Evolutionary conservation across 1,140 invertebrate genomes (phyloP), one percentile per base, ranked within the genome.

Genomic region (Drosophila lowei): DNA sequence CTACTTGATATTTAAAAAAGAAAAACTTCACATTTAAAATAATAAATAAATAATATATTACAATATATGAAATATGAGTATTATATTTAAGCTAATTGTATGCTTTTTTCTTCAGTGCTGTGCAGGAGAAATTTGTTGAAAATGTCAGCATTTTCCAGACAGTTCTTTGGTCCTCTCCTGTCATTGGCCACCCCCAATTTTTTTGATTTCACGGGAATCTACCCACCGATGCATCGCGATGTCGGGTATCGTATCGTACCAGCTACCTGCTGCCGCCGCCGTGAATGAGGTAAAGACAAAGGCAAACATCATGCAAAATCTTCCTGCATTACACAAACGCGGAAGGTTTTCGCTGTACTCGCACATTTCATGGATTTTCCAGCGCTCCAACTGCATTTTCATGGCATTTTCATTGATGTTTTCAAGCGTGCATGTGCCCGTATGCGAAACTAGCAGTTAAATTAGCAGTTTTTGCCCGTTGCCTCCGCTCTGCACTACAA

Each of bases 261-360:
- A 38, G 34, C 34, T 13, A 13, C 34, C 34, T 13, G 34, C 11
- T 38, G 34, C 30, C 30, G 9, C 30, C 11, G 34, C 34, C 4
- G 34, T 13, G 34, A 4, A 34, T 11, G 30, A 34, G 30, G 53
- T 42, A 13, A 70, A 52, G n/a, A 60, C 43, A 72, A 76, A 76
- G 72, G 59, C 61, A 74, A 73, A 80, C 42, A 71, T 67, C 70
- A 78, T 83, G 70, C 62, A 76, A 54, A 89, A 88, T 88, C 83
- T 88, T 88, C 83, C 83, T 88, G 79, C 66, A 88, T 88, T 88
- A 81, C 83, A 88, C 83, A 88, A 89, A 88, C 84, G 83, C 83
- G 83, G 83, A 88, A 88, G 84, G 83, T 88, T 88, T 86, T 65
- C 34, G 34, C 52, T 60, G 61, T 61, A 84, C 52, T 77, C 54